A percentile compares a stretch with the other conserved stretches of the same genome.
These are phyloP conservation scores for Corvus hawaiiensis DNA, from an alignment of 2,113 vertebrate species.

Conservation along the genomic window DNA sequence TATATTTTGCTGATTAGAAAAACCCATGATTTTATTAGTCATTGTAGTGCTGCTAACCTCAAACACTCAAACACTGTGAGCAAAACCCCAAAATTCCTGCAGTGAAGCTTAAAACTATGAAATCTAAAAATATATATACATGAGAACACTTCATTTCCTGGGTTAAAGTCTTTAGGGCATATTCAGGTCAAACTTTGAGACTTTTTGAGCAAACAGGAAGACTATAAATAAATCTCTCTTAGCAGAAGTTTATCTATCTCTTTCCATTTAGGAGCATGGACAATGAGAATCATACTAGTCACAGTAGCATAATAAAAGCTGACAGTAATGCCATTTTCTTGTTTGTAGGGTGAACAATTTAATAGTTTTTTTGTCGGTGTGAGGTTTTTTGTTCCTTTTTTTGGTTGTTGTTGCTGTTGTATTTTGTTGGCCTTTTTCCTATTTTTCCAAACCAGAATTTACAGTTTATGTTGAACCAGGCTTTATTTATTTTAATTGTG, in stretches of 20 bases:
- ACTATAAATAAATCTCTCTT: conserved; percentile 43
- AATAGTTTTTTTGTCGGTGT: background rate
- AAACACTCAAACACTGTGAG: background rate
- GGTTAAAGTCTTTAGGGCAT: conserved; percentile 24
- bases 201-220: conserved; percentile 46
- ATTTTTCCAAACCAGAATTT: background rate
- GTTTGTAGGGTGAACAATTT: background rate
- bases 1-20: conserved; percentile 19
- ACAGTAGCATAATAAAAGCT: background rate
- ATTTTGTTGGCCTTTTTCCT: background rate
- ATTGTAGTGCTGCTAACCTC: conserved; percentile 20
- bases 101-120: background rate
- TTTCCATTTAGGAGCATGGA: conserved; percentile 9
- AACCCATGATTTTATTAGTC: background rate
- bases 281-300: background rate
- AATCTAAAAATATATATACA: conserved; percentile 46
- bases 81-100: background rate
- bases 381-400: background rate
- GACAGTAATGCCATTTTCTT: background rate
- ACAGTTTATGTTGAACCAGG: background rate
- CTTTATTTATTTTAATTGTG: background rate
- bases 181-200: conserved; percentile 38
- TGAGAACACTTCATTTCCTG: conserved; percentile 40
- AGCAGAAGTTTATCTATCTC: conserved; percentile 18
- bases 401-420: background rate